Conservation (phyloP, 2,113 vertebrate species). For the Opisthocomus hoazin region DNA sequence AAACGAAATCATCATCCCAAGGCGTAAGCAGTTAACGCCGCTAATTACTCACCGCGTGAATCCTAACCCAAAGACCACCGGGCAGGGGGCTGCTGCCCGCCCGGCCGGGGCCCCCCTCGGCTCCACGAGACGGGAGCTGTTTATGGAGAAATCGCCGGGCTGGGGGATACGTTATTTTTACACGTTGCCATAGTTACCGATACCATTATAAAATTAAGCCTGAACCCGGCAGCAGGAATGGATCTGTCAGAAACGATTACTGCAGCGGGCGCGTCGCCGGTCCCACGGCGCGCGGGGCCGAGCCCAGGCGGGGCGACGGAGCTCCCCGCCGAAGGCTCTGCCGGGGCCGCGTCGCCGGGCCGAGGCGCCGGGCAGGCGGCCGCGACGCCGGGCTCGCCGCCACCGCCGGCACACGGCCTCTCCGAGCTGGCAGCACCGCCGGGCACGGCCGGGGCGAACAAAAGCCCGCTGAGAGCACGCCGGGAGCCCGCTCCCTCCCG, state of each 20-base stretch:
- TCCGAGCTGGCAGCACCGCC: not conserved
- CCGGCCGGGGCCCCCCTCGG: not conserved
- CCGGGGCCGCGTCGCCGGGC: not conserved
- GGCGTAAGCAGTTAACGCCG: conserved; percentile 24
- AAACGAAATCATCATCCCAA: not conserved
- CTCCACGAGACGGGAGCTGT: not conserved
- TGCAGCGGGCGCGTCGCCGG: conserved; percentile 49
- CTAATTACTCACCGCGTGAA: conserved; percentile 25
- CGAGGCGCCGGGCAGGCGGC: not conserved
- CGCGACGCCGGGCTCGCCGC: not conserved
- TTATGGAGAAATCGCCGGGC: conserved; percentile 55
- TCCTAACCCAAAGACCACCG: not conserved
- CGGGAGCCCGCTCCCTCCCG: not conserved
- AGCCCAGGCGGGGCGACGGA: not conserved
- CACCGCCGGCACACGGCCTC: not conserved
- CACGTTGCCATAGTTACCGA: conserved; percentile 75
- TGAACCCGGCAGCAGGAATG: conserved; percentile 69
- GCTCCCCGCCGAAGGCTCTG: not conserved
- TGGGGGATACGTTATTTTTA: conserved; percentile 68
- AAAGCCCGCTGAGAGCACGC: not conserved
- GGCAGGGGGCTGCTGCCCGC: not conserved
- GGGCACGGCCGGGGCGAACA: not conserved
- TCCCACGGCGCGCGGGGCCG: not conserved
- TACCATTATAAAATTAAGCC: conserved; percentile 74
- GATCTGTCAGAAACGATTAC: conserved; percentile 69